phyloP scores from a whole-genome alignment of 2,113 vertebrate species.

The Jaculus jaculus region DNA sequence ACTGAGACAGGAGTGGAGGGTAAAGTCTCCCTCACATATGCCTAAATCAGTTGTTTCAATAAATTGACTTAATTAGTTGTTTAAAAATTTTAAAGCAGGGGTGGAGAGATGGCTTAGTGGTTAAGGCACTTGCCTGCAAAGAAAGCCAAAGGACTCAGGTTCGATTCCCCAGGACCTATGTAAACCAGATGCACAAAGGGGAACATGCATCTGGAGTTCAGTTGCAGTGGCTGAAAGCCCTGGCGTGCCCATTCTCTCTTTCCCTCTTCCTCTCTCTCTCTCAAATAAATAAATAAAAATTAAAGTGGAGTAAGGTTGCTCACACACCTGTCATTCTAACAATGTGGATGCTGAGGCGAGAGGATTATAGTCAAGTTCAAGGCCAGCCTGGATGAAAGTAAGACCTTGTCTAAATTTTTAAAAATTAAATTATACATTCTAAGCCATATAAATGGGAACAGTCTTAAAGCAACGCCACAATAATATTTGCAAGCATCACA shows the following conservation, averaged over 20 bases:
- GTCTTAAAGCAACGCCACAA: conserved; percentile 21
- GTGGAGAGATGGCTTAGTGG: too few species aligned
- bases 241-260: too few species aligned
- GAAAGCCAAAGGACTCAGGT: too few species aligned
- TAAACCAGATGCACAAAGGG: too few species aligned
- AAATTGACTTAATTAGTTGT: conserved; percentile 79
- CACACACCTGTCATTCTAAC: not conserved
- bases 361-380: not conserved
- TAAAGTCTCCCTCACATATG: conserved; percentile 97
- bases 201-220: too few species aligned
- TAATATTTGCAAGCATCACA: not conserved
- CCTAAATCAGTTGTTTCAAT: conserved; percentile 87
- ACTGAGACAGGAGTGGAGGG: conserved; percentile 99
- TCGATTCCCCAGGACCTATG: too few species aligned
- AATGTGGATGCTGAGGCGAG: not conserved
- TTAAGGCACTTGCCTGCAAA: too few species aligned
- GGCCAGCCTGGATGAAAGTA: not conserved
- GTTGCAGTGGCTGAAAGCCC: too few species aligned
- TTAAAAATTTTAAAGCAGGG: not conserved
- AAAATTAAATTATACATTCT: conserved; percentile 35
- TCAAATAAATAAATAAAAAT: too few species aligned
- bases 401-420: not conserved
- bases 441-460: conserved; percentile 28
- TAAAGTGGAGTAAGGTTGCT: not conserved
- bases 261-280: too few species aligned